Base-by-base conservation (phyloP, 2,797 vertebrate species). In the Acridotheres tristis region DNA sequence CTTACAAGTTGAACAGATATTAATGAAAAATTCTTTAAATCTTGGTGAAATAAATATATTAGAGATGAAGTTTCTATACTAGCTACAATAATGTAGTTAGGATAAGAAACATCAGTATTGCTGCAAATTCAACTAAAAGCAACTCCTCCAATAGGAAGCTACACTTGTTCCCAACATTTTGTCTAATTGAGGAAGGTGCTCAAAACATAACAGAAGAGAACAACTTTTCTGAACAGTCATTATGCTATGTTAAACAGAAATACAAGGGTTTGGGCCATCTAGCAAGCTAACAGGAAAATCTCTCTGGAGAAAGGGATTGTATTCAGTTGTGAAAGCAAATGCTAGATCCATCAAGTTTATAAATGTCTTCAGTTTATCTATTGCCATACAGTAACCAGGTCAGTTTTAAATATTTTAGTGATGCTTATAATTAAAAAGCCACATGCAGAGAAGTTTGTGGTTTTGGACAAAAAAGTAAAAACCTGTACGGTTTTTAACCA, bases 371-470 rank as follows among this genome's bases (percentile, higher is more conserved):
- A 30, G 20, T 32, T 89, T 50, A 25, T 22, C 23, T 16, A 38
- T 3, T 65, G 30, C 26, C 40, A 53, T 34, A 34, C 15, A 58
- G n/a, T n/a, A 69, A 54, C 11, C 58, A 42, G 15, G 26, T 9
- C 13, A 57, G 4, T 23, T 63, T 16, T 19, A 71, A 42, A 13
- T 30, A 36, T 48, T 62, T 48, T 36, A 10, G 17, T 42, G 22
- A 71, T 27, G 25, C 13, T n/a, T 11, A 7, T 13, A 36, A 74
- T 19, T 34, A 32, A 21, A 18, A 69, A 72, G 15, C 13, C 9
- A 58, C 0, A 1, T 3, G 3, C 27, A 80, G 21, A 15, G 27
- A 69, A 66, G 5, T 18, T 59, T 19, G 7, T 4, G 5, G 4
- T 47, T 71, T 19, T 16, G 4, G 11, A 61, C 11, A 66, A 67